Conservation (phyloP, 2,113 vertebrate species). For the Psittacus erithacus region DNA sequence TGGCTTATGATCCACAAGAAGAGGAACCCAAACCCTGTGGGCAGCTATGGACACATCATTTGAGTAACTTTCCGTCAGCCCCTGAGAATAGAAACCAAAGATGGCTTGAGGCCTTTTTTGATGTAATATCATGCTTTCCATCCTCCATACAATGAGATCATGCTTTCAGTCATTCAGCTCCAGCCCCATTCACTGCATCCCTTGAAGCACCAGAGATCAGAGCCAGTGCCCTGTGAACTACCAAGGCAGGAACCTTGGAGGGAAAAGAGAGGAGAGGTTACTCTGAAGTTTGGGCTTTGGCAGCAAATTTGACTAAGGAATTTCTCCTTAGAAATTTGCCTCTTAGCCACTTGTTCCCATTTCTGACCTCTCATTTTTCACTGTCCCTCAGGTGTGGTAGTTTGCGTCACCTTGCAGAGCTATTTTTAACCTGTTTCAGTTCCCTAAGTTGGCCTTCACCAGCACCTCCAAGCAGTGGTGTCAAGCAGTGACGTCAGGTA, state of each 20-base stretch:
- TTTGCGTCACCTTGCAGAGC: rapidly evolving
- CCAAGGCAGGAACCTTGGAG: background rate
- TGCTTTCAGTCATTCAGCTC: background rate
- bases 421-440: conserved; percentile 2
- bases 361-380: background rate
- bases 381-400: background rate
- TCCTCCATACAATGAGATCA: background rate
- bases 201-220: background rate
- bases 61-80: conserved; percentile 20
- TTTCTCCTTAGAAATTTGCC: background rate
- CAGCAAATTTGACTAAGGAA: background rate
- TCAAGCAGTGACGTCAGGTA: too few relatives aligned
- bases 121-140: background rate
- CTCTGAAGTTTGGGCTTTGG: background rate
- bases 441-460: background rate
- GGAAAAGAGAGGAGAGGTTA: background rate
- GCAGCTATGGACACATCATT: background rate
- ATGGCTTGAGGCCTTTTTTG: background rate
- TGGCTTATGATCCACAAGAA: background rate
- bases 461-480: background rate
- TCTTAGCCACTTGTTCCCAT: background rate
- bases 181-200: background rate
- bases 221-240: background rate
- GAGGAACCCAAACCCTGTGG: background rate
- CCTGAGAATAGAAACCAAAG: background rate